A percentile compares a stretch with the other conserved stretches of the same genome.
phyloP scores from a whole-genome alignment of 1,140 invertebrate species.

The Aleiodes sp. region DNA sequence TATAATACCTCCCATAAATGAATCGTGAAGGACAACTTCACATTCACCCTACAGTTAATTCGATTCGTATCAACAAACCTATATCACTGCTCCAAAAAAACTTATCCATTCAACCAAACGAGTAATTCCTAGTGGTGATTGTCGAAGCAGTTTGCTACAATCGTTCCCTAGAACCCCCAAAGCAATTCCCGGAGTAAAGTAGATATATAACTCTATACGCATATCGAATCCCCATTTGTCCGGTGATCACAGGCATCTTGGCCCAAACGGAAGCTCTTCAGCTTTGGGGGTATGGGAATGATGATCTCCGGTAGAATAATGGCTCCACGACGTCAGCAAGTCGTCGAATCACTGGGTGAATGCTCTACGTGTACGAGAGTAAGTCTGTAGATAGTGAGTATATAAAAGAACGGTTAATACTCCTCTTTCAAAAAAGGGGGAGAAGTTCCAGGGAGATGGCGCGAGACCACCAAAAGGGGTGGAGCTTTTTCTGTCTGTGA shows the following conservation, averaged over 20 bases:
- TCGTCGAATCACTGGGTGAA: slow-evolving; percentile 39
- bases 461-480: slow-evolving; percentile 36
- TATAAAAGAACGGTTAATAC: slow-evolving; percentile 38
- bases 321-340: slow-evolving; percentile 50
- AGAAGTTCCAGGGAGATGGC: slow-evolving; percentile 29
- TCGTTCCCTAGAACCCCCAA: background rate
- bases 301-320: slow-evolving; percentile 44
- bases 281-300: background rate
- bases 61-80: too few species aligned
- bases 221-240: slow-evolving; percentile 30
- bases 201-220: background rate
- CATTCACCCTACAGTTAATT: too few species aligned
- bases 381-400: slow-evolving; percentile 28
- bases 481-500: slow-evolving; percentile 32
- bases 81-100: too few species aligned
- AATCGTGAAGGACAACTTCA: too few species aligned
- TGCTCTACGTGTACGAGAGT: background rate
- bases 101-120: background rate
- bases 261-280: background rate
- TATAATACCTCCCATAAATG: too few species aligned
- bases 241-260: slow-evolving; percentile 8
- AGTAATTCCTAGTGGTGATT: background rate
- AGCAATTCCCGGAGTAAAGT: background rate
- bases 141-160: background rate
- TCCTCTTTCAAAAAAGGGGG: slow-evolving; percentile 29